Evolutionary conservation across 2,797 vertebrate genomes (phyloP), one percentile per base, ranked within the genome.

Genomic region (Poecile montanus): DNA sequence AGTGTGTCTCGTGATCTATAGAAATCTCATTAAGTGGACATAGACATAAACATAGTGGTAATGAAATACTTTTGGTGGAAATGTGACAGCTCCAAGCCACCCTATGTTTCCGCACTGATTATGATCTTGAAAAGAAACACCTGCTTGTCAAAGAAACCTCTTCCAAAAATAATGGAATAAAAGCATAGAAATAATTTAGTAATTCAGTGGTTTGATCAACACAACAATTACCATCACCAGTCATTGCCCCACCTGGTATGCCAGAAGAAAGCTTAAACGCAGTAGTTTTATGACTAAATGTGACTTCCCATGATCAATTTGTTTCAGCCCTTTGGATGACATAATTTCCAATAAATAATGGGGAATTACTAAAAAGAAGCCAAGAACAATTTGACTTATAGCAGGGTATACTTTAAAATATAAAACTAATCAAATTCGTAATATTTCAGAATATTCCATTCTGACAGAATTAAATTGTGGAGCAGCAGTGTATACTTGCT

Each of bases 111-210:
- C 20, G 32, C 51, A 36, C 61, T 89, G 87, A 86, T 84, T 92
- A 63, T 19, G 71, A 88, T 93, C 79, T 96, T 84, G 80, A 95
- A 93, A 82, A 96, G 83, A 84, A 96, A 86, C 91, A 96, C 89
- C 83, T 94, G 91, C 66, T 76, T 82, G 88, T 94, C 70, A 81
- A 90, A 76, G 70, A 89, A 95, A 74, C 34, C 53, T 84, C 68
- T 92, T 90, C 71, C 83, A 85, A 78, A 79, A 53, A 85, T 86
- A 90, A 53, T 29, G 56, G 81, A 89, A 85, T 74, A 77, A 88
- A 87, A 86, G 13, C 21, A 72, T 1, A 75, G 63, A 94, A 88
- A 70, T 73, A 48, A 83, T 85, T 54, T 62, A 74, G 78, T 48
- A 88, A 90, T 88, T 91, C 53, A 74, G 5, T 76, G 56, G 63